Evolutionary conservation across 2,113 vertebrate genomes (phyloP).

Genomic region (Hucho hucho): DNA sequence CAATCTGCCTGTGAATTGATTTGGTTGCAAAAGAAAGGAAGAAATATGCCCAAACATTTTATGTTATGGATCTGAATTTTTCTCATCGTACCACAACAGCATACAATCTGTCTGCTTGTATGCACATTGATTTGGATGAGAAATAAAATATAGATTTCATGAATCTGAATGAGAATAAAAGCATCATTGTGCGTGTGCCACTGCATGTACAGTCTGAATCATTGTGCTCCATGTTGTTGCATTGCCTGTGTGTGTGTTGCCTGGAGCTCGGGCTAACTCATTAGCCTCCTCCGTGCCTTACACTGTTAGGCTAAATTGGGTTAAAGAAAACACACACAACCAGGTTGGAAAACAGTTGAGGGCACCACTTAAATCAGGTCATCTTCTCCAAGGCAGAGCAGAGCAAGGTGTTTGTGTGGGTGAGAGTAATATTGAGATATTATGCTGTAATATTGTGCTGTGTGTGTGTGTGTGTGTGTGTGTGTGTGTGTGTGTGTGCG

Average conservation of each 20-base stretch:
- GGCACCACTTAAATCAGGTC: constrained; percentile 65
- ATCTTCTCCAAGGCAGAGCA: constrained; percentile 43
- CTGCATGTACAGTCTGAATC: neutral
- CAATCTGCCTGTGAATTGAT: too few species aligned
- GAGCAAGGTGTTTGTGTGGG: neutral
- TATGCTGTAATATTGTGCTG: too few species aligned
- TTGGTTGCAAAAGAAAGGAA: too few species aligned
- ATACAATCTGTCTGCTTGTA: too few species aligned
- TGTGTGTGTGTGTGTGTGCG: too few species aligned
- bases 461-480: neutral
- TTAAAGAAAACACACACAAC: constrained; percentile 61
- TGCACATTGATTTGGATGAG: too few species aligned
- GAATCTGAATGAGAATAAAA: too few species aligned
- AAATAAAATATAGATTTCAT: too few species aligned
- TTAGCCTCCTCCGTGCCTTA: constrained; percentile 58
- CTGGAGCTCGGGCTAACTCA: constrained; percentile 47
- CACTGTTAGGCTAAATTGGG: constrained; percentile 59
- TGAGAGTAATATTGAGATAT: neutral
- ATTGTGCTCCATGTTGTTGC: neutral
- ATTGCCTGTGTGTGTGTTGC: constrained; percentile 23
- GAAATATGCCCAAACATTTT: too few species aligned
- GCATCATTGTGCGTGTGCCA: neutral
- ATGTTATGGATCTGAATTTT: too few species aligned
- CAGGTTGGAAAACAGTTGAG: constrained; percentile 57
- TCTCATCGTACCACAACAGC: too few species aligned